phyloP scores from a whole-genome alignment of 2,113 vertebrate species.

The Symphodus melops region DNA sequence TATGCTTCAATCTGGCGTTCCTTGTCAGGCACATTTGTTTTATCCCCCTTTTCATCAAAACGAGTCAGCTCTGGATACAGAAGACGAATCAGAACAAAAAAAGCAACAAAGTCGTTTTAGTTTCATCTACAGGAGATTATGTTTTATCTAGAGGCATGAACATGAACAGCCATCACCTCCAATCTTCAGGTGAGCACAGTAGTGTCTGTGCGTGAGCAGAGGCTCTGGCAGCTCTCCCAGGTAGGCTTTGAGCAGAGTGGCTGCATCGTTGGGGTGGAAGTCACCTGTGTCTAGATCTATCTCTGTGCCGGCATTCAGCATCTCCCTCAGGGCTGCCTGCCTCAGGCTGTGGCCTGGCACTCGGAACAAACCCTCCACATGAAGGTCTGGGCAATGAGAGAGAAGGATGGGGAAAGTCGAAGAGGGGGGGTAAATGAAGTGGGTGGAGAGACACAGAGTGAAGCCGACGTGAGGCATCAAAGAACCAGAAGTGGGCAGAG shows the following conservation, averaged over 20 bases:
- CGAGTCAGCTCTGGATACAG: constrained; percentile 85
- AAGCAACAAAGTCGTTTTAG: neutral
- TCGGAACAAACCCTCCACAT: constrained; percentile 95
- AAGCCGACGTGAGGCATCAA: constrained; percentile 30
- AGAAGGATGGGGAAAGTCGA: constrained; percentile 25
- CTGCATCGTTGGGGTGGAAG: constrained; percentile 96
- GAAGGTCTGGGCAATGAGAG: constrained; percentile 84
- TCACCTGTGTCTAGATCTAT: constrained; percentile 94
- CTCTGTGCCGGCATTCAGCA: constrained; percentile 91
- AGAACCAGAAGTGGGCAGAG: constrained; percentile 24
- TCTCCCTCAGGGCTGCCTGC: constrained; percentile 93
- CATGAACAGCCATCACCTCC: constrained; percentile 56
- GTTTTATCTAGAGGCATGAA: neutral
- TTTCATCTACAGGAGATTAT: neutral
- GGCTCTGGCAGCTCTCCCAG: constrained; percentile 96
- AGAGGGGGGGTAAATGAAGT: neutral
- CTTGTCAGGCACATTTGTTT: constrained; percentile 90
- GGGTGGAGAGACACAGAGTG: constrained; percentile 26
- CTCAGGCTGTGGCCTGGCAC: constrained; percentile 97
- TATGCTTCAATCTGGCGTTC: constrained; percentile 93
- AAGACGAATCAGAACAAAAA: constrained; percentile 18
- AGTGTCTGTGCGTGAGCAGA: constrained; percentile 94
- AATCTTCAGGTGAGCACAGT: constrained; percentile 92
- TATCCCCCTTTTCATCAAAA: constrained; percentile 94
- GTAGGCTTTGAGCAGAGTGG: constrained; percentile 93